Percentiles rank a stretch among this genome's conserved stretches.
Conservation (phyloP, 2,113 vertebrate species). For the Sinocyclocheilus maitianheensis region DNA sequence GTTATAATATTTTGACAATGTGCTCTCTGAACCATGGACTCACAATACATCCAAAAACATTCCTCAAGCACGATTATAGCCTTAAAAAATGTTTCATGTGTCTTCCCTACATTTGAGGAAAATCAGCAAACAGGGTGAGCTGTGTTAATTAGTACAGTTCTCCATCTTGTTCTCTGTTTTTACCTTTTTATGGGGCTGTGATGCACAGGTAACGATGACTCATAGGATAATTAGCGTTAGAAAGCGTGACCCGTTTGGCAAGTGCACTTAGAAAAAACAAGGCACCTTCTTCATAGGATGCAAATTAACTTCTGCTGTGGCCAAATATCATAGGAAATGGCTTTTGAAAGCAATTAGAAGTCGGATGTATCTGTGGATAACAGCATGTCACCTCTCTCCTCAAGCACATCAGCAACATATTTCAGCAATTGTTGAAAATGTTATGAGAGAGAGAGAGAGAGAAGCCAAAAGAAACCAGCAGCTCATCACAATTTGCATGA, state of each 20-base stretch:
- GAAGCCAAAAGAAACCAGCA: neutral
- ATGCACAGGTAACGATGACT: conserved; percentile 53
- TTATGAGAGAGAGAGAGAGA: neutral
- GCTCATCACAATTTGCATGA: conserved; percentile 14
- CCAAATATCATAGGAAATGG: conserved; percentile 25
- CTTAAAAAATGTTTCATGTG: neutral
- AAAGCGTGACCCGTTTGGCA: conserved; percentile 46
- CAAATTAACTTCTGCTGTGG: conserved; percentile 50
- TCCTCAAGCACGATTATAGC: neutral
- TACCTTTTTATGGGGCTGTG: conserved; percentile 21
- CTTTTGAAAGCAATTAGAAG: conserved; percentile 36
- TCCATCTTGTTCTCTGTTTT: conserved; percentile 30
- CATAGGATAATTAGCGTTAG: conserved; percentile 59
- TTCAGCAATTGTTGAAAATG: neutral
- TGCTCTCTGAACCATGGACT: neutral
- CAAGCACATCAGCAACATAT: neutral
- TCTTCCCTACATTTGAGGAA: neutral
- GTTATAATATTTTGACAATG: neutral
- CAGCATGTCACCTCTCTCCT: neutral
- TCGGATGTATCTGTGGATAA: conserved; percentile 27
- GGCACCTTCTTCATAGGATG: conserved; percentile 50
- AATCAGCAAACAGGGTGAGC: neutral
- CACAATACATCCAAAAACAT: neutral
- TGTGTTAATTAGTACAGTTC: conserved; percentile 3
- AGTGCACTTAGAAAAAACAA: conserved; percentile 49